These are phyloP conservation scores for Cylindroiulus punctatus DNA, from an alignment of 2,888 invertebrate genomes.

Conservation along the genomic window DNA sequence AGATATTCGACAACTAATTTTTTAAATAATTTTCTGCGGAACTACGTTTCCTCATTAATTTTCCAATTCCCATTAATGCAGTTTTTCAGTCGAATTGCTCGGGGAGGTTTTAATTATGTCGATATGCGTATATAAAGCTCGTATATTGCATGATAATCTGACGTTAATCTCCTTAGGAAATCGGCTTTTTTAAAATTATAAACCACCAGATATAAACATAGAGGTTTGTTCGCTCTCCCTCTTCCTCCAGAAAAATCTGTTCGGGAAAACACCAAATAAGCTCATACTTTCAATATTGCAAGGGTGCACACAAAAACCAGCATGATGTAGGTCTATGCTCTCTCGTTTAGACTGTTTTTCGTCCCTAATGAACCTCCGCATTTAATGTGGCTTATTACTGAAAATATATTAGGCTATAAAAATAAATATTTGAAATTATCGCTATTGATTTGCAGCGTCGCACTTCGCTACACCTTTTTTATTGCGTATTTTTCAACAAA, in stretches of 20 bases:
- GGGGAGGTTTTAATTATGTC: no score
- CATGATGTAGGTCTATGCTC: background rate
- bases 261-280: background rate
- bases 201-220: slow-evolving; percentile 2
- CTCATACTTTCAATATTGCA: background rate
- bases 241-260: background rate
- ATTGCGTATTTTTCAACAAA: slow-evolving; percentile 10
- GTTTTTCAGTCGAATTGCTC: no score
- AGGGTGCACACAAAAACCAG: background rate
- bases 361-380: background rate
- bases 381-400: background rate
- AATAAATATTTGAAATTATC: slow-evolving; percentile 19
- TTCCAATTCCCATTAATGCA: no score
- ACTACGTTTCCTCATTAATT: no score
- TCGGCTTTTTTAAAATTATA: background rate
- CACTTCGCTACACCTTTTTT: slow-evolving; percentile 12
- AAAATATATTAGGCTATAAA: slow-evolving; percentile 32
- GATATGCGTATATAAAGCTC: no score
- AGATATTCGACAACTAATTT: no score
- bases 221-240: background rate
- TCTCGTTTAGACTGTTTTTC: background rate
- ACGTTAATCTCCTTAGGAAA: slow-evolving; percentile 1
- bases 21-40: no score
- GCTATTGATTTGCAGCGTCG: background rate
- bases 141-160: no score